Evolutionary conservation across 2,888 invertebrate genomes (phyloP), one percentile per base, ranked within the genome.

Genomic region (Melipona bicolor): DNA sequence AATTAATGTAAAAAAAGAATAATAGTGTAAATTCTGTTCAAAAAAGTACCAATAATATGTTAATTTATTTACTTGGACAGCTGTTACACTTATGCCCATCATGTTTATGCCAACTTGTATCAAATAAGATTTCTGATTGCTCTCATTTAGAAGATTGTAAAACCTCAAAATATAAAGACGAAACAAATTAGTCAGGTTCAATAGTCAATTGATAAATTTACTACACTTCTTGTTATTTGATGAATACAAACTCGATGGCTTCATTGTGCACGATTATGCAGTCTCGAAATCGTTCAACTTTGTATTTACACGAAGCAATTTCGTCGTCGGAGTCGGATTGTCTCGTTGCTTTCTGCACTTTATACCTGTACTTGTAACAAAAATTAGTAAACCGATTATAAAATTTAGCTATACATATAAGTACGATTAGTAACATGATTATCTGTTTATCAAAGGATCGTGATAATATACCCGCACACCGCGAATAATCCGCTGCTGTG

Each of bases 401-500:
- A 43, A 9, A 43, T 43, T 43, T 43, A 9, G 9, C 9, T 1
- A 43, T 43, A 1, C 36, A 43, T 43, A 43, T 43, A 43, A 9
- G 36, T 9, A 43, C 36, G 9, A 43, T 43, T 43, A 43, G 36
- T 9, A 43, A 43, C 9, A 9, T 9, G 36, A 43, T 9, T 43
- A 43, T 43, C 9, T 36, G 36, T 36, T 36, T 9, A 9, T 43
- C 36, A 43, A 43, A 43, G 36, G 9, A 9, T 43, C 36, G 36
- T 9, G 9, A 43, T 43, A 9, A 49, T 49, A 67, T 49, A 81
- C 83, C 81, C 76, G 21, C 82, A 80, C 15, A 76, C 62, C 17
- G 75, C 61, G 13, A 83, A 81, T 62, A 87, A 15, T 54, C 77
- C 87, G 5, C 87, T 73, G 36, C 43, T 59, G 43, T 87, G 87